Evolutionary conservation across 2,113 vertebrate species (phyloP).

Genomic region (Okapia johnstoni): DNA sequence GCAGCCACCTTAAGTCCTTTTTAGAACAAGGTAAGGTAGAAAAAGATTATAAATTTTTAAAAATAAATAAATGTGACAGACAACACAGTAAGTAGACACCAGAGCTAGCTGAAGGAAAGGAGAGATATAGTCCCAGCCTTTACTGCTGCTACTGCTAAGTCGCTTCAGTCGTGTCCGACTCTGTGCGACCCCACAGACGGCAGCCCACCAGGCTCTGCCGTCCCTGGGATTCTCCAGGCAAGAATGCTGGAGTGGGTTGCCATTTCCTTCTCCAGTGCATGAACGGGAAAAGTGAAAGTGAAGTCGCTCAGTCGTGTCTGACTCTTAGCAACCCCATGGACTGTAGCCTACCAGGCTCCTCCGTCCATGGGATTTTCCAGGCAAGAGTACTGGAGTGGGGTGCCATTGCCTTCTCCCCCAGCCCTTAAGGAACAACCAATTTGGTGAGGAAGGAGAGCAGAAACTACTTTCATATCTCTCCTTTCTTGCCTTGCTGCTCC

Average conservation of each 20-base stretch:
- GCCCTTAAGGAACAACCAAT: not conserved
- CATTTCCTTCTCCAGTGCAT: too few species aligned
- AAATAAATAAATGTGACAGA: slow-evolving; percentile 8
- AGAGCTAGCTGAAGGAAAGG: not conserved
- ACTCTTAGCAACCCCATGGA: too few species aligned
- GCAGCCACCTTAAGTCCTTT: not conserved
- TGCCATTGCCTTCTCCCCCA: not conserved
- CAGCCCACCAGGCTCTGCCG: too few species aligned
- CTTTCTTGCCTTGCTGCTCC: not conserved
- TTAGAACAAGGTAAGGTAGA: not conserved
- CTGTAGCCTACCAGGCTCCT: too few species aligned
- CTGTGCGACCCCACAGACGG: too few species aligned
- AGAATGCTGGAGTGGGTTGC: too few species aligned
- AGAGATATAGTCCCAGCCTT: not conserved
- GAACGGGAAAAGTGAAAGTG: too few species aligned
- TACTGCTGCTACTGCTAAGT: not conserved
- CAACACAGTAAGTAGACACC: not conserved
- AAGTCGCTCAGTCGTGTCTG: too few species aligned
- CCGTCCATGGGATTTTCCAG: too few species aligned
- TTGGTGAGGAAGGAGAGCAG: not conserved
- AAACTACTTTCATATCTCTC: not conserved
- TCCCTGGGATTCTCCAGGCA: too few species aligned
- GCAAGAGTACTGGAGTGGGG: too few species aligned
- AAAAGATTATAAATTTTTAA: not conserved
- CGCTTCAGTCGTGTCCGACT: too few species aligned